Conservation (phyloP, 2,797 vertebrate species). For the Pseudochirops corinnae region DNA sequence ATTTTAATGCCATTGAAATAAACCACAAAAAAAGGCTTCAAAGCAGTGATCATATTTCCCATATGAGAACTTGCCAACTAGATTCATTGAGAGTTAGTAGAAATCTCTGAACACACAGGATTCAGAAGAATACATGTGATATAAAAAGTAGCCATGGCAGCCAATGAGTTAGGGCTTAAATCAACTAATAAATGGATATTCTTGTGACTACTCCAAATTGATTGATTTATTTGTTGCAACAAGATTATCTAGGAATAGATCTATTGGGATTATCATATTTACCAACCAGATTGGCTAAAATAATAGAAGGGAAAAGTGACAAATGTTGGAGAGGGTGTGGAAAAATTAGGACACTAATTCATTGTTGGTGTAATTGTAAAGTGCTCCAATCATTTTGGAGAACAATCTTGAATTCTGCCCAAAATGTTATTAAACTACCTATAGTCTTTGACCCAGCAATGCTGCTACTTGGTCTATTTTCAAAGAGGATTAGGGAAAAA, state of each 20-base stretch:
- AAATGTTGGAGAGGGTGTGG: too few relatives aligned
- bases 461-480: too few relatives aligned
- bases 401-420: too few relatives aligned
- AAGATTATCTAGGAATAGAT: constrained; percentile 93
- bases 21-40: constrained; percentile 93
- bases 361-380: too few relatives aligned
- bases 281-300: too few relatives aligned
- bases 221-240: constrained; percentile 93
- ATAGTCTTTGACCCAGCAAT: too few relatives aligned
- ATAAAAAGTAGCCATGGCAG: constrained; percentile 93
- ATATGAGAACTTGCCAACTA: constrained; percentile 96
- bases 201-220: constrained; percentile 97
- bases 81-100: constrained; percentile 95
- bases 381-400: too few relatives aligned
- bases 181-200: constrained; percentile 96
- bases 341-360: too few relatives aligned
- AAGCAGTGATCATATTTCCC: constrained; percentile 94
- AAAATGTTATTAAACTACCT: too few relatives aligned
- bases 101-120: constrained; percentile 92
- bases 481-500: too few relatives aligned
- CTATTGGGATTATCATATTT: constrained; percentile 72
- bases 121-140: constrained; percentile 96
- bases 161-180: constrained; percentile 93
- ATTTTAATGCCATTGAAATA: constrained; percentile 92
- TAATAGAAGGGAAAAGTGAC: too few relatives aligned